phyloP scores from a whole-genome alignment of 2,888 invertebrate genomes.

The Abrostola tripartita region DNA sequence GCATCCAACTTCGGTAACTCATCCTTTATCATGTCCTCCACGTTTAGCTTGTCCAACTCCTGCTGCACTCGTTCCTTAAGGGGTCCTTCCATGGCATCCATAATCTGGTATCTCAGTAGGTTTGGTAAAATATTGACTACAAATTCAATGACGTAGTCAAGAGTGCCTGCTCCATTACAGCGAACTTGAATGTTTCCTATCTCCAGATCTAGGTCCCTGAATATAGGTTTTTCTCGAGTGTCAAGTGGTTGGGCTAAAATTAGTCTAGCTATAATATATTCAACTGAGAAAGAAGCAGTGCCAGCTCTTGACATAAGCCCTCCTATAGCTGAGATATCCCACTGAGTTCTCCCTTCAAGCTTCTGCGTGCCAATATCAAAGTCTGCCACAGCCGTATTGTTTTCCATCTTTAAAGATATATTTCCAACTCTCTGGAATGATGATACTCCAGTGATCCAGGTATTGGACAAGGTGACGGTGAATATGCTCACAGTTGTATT shows the following conservation, averaged over 20 bases:
- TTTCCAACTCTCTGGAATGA: slow-evolving; percentile 95
- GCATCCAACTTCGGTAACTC: slow-evolving; percentile 91
- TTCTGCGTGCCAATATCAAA: slow-evolving; percentile 94
- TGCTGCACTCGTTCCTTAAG: slow-evolving; percentile 92
- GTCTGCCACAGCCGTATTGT: slow-evolving; percentile 90
- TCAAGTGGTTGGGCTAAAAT: slow-evolving; percentile 93
- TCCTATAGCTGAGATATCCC: slow-evolving; percentile 92
- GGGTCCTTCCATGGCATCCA: slow-evolving; percentile 94
- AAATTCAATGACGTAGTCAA: slow-evolving; percentile 95
- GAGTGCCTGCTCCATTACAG: slow-evolving; percentile 95
- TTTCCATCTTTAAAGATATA: slow-evolving; percentile 91
- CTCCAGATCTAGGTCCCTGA: slow-evolving; percentile 93
- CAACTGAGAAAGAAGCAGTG: slow-evolving; percentile 92
- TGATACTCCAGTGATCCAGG: slow-evolving; percentile 93
- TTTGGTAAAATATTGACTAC: slow-evolving; percentile 94
- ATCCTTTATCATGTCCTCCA: slow-evolving; percentile 92
- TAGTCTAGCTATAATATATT: slow-evolving; percentile 91
- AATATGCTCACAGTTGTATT: slow-evolving; percentile 91
- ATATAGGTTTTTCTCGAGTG: slow-evolving; percentile 91
- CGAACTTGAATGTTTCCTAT: slow-evolving; percentile 95
- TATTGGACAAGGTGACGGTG: slow-evolving; percentile 91
- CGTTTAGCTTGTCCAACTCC: slow-evolving; percentile 92
- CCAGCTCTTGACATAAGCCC: slow-evolving; percentile 92
- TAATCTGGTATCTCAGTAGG: slow-evolving; percentile 94
- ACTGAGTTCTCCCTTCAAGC: slow-evolving; percentile 92